Base-by-base conservation (phyloP, 2,113 vertebrate genomes). In the Jaculus jaculus region DNA sequence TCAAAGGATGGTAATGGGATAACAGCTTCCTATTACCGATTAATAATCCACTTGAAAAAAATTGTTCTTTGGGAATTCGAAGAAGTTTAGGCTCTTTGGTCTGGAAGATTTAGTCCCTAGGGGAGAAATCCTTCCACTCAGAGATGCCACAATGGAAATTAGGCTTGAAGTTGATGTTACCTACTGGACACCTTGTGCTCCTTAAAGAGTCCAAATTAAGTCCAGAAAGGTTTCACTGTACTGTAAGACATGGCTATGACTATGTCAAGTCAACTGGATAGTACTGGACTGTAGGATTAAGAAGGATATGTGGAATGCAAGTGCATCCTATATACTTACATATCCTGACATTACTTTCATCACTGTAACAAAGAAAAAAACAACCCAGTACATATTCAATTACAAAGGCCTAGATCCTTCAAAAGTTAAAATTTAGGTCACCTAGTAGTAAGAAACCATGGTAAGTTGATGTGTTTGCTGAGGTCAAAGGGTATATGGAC, bases 311-410 rank as follows among this genome's bases (percentile, higher is more conserved):
- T 71, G 32, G 17, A 78, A 66, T 32, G 37, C 5, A 39, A 80
- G 63, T 24, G 3, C 20, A 4, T 39, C 18, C 11, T 21, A 60
- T 61, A 10, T 0, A 18, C 12, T 73, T 8, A 30, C 39, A 2
- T 3, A 5, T 71, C 32, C 60, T 75, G 3, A 23, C 28, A 42
- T 63, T 42, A 54, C 28, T 73, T 73, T 37, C 68, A 23, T 37
- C 68, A 15, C 60, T 47, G 4, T 85, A 73, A 32, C 21, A 75
- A 54, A 73, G 37, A 60, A 79, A 60, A 42, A 51, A 63, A n/a
- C 7, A 13, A 39, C 20, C 13, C 23, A 91, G 26, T 21, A 1
- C 2, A 37, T 26, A 5, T 17, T 37, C 30, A 47, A n/a, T 78
- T 82, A 18, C 65, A 68, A 88, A 66, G n/a, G 26, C 13, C 84